A percentile compares a stretch with the other conserved stretches of the same genome.
phyloP scores from a whole-genome alignment of 2,797 vertebrate species.

The Enteromius anoplus region DNA sequence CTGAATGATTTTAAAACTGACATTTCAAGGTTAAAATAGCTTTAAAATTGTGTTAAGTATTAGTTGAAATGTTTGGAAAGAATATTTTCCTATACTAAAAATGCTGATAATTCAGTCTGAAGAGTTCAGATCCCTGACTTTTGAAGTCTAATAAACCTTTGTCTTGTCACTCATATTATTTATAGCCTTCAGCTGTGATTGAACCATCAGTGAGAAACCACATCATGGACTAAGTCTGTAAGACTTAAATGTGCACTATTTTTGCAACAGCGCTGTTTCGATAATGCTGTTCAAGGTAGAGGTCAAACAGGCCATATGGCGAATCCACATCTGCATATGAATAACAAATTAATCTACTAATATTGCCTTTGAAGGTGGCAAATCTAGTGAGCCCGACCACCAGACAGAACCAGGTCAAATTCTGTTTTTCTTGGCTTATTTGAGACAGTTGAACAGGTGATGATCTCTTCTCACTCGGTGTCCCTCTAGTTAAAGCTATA shows the following conservation, averaged over 20 bases:
- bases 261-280: neutral
- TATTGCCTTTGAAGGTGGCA: neutral
- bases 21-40: neutral
- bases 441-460: slow-evolving; percentile 4
- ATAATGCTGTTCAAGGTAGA: neutral
- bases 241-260: slow-evolving; percentile 12
- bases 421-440: neutral
- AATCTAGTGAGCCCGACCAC: neutral
- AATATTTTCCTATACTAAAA: neutral
- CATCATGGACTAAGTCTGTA: neutral
- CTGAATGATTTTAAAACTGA: neutral
- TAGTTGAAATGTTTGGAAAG: neutral
- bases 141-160: slow-evolving; percentile 39
- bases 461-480: neutral
- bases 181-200: slow-evolving; percentile 43
- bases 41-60: neutral
- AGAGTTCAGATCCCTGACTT: neutral
- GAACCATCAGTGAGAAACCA: slow-evolving; percentile 17
- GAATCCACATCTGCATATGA: neutral
- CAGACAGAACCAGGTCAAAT: neutral
- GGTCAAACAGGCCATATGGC: slow-evolving; percentile 3
- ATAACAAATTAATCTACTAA: neutral
- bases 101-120: neutral
- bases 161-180: slow-evolving; percentile 34
- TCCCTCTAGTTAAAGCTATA: slow-evolving; percentile 19